Percentiles rank a stretch among this genome's conserved stretches.
Evolutionary conservation across 2,113 vertebrate species (phyloP).

Genomic region (Phaethon lepturus): DNA sequence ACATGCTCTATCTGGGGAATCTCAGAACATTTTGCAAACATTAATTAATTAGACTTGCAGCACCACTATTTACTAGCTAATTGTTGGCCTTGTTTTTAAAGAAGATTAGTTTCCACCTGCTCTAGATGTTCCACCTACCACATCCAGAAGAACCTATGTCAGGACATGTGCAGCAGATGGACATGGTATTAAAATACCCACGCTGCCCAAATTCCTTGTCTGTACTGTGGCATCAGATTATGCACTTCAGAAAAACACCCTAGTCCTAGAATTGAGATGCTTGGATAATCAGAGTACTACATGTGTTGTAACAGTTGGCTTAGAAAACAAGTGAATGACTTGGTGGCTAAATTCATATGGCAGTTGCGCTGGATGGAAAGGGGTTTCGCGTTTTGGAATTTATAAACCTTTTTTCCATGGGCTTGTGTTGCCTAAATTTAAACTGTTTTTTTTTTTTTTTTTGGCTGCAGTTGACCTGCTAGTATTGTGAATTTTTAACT

Average conservation of each 20-base stretch:
- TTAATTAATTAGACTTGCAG: conserved; percentile 28
- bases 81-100: neutral
- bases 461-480: neutral
- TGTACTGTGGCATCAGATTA: neutral
- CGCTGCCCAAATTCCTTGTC: neutral
- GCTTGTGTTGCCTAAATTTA: neutral
- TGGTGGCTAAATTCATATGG: neutral
- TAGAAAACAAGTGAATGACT: neutral
- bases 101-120: neutral
- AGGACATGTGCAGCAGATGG: conserved; percentile 3
- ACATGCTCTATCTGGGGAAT: neutral
- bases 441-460: neutral
- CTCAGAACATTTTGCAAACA: conserved; percentile 44
- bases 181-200: neutral
- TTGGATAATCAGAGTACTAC: neutral
- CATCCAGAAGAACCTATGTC: neutral
- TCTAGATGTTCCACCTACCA: neutral
- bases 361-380: neutral
- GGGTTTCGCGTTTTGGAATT: neutral
- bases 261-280: neutral
- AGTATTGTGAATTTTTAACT: neutral
- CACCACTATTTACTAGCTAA: neutral
- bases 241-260: neutral
- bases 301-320: neutral
- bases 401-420: neutral